Evolutionary conservation across 2,888 invertebrate genomes (phyloP).

Genomic region (Harmothoe impar): DNA sequence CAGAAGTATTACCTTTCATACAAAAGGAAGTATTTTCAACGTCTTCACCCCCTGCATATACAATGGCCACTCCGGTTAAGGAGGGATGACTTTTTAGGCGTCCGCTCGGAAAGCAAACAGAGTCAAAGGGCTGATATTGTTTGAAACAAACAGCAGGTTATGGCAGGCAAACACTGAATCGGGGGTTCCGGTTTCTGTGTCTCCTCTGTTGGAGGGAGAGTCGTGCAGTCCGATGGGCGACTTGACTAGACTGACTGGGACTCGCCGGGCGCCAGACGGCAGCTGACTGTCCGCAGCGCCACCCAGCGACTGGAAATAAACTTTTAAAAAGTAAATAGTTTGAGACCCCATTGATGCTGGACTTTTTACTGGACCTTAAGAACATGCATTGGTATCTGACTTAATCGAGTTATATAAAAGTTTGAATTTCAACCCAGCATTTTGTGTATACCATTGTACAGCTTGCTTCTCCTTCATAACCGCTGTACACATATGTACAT

Average conservation of each 20-base stretch:
- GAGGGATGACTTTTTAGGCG: neutral
- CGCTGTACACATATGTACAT: no score
- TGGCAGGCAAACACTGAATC: constrained; percentile 35
- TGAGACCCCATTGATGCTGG: neutral
- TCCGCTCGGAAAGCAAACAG: constrained; percentile 16
- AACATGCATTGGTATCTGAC: neutral
- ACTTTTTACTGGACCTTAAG: neutral
- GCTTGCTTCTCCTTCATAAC: no score
- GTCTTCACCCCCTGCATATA: neutral
- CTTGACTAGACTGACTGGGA: constrained; percentile 34
- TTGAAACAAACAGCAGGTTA: constrained; percentile 61
- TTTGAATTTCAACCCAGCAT: no score
- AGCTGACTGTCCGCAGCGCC: neutral
- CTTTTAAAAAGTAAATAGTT: no score
- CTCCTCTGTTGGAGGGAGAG: neutral
- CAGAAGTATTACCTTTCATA: no score
- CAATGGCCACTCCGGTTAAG: neutral
- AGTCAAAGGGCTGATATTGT: constrained; percentile 51
- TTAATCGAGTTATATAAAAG: neutral
- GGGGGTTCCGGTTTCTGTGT: constrained; percentile 46
- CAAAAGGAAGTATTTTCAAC: no score
- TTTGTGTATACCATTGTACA: no score
- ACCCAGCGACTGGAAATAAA: neutral
- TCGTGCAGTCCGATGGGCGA: neutral
- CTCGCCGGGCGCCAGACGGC: constrained; percentile 21